A percentile compares a stretch with the other conserved stretches of the same genome.
These are phyloP conservation scores for Coranthus polyacanthus DNA, from an alignment of 2,797 vertebrate genomes.

Conservation along the genomic window DNA sequence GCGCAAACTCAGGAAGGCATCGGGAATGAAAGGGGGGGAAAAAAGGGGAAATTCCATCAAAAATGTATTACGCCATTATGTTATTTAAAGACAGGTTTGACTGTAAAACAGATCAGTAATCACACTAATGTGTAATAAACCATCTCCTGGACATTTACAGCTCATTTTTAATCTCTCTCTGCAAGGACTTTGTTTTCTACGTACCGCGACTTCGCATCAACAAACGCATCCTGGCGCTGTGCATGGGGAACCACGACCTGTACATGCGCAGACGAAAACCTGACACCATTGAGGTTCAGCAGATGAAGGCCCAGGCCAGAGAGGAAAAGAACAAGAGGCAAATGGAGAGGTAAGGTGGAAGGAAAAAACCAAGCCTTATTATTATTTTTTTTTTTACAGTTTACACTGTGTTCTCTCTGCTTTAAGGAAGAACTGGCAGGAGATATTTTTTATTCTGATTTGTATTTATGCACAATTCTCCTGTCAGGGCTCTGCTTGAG, in stretches of 20 bases:
- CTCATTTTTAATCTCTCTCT: conserved; percentile 24
- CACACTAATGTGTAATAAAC: conserved; percentile 7
- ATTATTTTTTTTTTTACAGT: conserved; percentile 38
- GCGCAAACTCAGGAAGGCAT: conserved; percentile 32
- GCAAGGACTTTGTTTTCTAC: conserved; percentile 97
- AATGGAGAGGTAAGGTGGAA: conserved; percentile 89
- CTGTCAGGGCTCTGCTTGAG: conserved; percentile 93
- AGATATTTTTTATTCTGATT: conserved; percentile 58
- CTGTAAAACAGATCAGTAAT: conserved; percentile 19
- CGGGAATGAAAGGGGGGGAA: conserved; percentile 12
- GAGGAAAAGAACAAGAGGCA: conserved; percentile 98
- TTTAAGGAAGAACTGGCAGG: conserved; percentile 69
- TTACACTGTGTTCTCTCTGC: conserved; percentile 76
- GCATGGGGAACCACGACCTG: conserved; percentile 98
- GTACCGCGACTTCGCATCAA: conserved; percentile 97
- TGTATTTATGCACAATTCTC: conserved; percentile 80
- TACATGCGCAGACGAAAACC: conserved; percentile 98
- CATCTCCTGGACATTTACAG: background rate
- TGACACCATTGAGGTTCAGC: conserved; percentile 98
- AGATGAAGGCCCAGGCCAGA: conserved; percentile 98
- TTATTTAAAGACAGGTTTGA: conserved; percentile 14
- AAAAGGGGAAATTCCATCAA: conserved; percentile 20
- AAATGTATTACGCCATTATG: conserved; percentile 15
- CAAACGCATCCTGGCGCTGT: conserved; percentile 95
- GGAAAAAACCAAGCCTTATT: conserved; percentile 27